These are phyloP conservation scores for Onchidella celtica DNA, from an alignment of 2,888 invertebrate genomes.

Conservation along the genomic window DNA sequence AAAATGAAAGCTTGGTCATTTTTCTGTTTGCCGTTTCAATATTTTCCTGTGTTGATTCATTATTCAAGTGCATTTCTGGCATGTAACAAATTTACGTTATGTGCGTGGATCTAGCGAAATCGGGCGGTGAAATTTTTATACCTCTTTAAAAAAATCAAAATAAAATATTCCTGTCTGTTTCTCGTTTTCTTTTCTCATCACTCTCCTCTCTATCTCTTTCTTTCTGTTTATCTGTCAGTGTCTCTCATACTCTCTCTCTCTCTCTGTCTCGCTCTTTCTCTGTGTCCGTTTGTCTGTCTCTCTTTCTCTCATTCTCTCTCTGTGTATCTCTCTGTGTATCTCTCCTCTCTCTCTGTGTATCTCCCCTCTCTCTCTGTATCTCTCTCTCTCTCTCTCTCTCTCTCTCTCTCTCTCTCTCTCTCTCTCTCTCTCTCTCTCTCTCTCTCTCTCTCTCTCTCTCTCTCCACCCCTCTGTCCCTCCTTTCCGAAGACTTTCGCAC, in stretches of 20 bases:
- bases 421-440: neutral
- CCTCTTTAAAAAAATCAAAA: no score
- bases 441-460: neutral
- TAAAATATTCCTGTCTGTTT: neutral
- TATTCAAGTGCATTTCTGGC: no score
- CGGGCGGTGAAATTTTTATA: no score
- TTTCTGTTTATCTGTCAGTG: neutral
- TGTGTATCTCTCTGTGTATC: neutral
- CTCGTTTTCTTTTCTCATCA: neutral
- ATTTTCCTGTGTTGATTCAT: no score
- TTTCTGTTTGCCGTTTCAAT: no score
- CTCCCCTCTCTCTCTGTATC: neutral
- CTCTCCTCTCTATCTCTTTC: neutral
- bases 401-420: neutral
- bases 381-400: neutral
- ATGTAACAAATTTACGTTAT: no score
- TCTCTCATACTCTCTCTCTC: neutral
- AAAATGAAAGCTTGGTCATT: no score
- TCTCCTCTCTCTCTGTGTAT: neutral
- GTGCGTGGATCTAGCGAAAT: no score
- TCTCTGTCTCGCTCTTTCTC: neutral
- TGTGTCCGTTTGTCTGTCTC: neutral
- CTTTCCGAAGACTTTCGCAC: neutral
- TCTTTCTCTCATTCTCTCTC: neutral
- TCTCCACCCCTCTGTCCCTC: neutral